Evolutionary conservation across 2,888 invertebrate genomes (phyloP), one percentile per base, ranked within the genome.

Genomic region (Malthinus seriepunctatus): DNA sequence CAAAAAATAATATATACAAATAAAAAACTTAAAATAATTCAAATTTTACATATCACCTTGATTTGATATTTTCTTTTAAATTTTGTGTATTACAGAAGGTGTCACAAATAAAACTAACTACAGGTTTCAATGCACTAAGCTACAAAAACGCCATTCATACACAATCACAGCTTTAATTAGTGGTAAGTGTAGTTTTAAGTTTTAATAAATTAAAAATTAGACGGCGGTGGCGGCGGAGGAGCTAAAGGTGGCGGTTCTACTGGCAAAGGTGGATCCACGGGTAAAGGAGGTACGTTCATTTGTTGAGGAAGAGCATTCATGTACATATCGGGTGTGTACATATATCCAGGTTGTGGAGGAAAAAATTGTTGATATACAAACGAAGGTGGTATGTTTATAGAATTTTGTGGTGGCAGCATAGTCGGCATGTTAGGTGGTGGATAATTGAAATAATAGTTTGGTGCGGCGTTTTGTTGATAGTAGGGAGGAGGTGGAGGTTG

Each of bases 151-250:
- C 23, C 39, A 42, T 23, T 42, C 39, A 42, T 42, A 42, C 39
- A 15, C 39, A 15, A 42, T 42, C 39, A 42, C 39, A 42, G 39
- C 39, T 42, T 42, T n/a, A 23, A 23, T 23, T 23, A 42, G 23
- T n/a, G 4, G 15, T 15, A 4, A 6, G 39, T 42, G n/a, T 42
- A 5, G 15, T 42, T 9, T 15, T 12, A 42, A 42, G n/a, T n/a
- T n/a, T n/a, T n/a, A 15, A 15, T 12, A 15, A 42, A 23, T 5
- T 23, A 23, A 23, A 23, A 23, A 23, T 23, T 23, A 23, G 23
- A 23, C 9, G 79, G 80, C n/a, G 81, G 79, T 35, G 85, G 85
- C 37, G 87, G 88, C 14, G 87, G 87, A 6, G 86, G 85, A 50
- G 81, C 80, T 39, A 81, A 80, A 1, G 87, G 87, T 32, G 86